These are phyloP conservation scores for Eupithecia pulchellata DNA, from an alignment of 2,888 invertebrate species.

Conservation along the genomic window DNA sequence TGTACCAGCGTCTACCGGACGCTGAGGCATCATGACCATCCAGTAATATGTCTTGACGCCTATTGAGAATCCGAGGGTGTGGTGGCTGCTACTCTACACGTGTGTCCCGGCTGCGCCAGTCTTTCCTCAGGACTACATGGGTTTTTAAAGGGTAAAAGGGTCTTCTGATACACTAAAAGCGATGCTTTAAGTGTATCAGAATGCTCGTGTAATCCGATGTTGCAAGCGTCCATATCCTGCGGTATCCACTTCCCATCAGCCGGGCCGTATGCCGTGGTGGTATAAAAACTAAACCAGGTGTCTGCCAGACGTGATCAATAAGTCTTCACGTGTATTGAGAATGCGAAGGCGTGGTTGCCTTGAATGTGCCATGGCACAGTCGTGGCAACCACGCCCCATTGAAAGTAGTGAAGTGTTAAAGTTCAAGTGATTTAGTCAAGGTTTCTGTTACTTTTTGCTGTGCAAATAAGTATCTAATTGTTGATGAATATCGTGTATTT, in stretches of 20 bases:
- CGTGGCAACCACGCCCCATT: too few species aligned
- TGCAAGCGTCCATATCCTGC: too few species aligned
- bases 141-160: too few species aligned
- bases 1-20: constrained; percentile 71
- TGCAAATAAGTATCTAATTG: background rate
- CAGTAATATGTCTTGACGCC: background rate
- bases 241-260: too few species aligned
- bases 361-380: background rate
- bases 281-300: too few species aligned
- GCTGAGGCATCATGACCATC: constrained; percentile 55
- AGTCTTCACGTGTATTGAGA: background rate
- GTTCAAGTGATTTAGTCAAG: background rate
- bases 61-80: background rate
- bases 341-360: background rate
- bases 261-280: too few species aligned
- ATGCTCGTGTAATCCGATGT: too few species aligned
- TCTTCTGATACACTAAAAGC: too few species aligned
- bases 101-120: constrained; percentile 55
- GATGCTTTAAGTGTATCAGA: too few species aligned
- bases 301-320: too few species aligned
- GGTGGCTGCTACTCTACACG: constrained; percentile 76
- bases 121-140: too few species aligned
- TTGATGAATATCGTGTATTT: background rate
- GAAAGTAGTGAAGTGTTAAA: background rate
- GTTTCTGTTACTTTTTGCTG: background rate